Evolutionary conservation across 2,113 vertebrate genomes (phyloP).

Genomic region (Eupsittula cactorum): DNA sequence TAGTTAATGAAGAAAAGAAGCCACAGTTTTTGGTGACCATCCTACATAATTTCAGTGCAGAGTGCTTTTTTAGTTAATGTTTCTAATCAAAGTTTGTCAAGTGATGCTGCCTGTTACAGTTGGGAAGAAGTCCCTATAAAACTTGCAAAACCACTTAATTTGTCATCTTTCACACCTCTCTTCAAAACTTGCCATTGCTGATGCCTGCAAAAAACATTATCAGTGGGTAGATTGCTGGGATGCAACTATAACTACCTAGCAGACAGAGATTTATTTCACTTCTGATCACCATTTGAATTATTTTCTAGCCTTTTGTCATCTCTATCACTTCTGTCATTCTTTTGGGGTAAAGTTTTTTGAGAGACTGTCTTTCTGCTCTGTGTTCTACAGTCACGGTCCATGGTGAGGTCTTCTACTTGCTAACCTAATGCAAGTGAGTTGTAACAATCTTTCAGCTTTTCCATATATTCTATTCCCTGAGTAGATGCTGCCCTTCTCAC

Average conservation of each 20-base stretch:
- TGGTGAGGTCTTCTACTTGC: not conserved
- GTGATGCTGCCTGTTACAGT: not conserved
- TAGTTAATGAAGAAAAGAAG: not conserved
- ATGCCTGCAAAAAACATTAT: not conserved
- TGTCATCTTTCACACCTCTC: not conserved
- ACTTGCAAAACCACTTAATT: not conserved
- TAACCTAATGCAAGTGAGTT: not conserved
- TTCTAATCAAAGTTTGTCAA: not conserved
- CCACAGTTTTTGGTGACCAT: not conserved
- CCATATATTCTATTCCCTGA: not conserved
- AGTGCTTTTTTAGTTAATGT: not conserved
- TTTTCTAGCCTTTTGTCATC: not conserved
- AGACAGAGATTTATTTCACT: not conserved
- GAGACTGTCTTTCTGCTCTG: not conserved
- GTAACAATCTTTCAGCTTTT: not conserved
- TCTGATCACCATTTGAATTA: not conserved
- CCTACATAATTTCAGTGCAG: not conserved
- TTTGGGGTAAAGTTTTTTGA: not conserved
- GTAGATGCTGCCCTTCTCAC: not conserved
- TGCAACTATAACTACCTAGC: not conserved
- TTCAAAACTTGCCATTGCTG: not conserved
- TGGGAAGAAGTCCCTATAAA: not conserved
- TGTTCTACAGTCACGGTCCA: not conserved
- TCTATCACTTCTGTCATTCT: not conserved
- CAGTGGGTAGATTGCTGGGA: not conserved